Percentiles rank a stretch among this genome's conserved stretches.
Evolutionary conservation across 2,888 invertebrate species (phyloP).

Genomic region (Dicyrtomina minuta): DNA sequence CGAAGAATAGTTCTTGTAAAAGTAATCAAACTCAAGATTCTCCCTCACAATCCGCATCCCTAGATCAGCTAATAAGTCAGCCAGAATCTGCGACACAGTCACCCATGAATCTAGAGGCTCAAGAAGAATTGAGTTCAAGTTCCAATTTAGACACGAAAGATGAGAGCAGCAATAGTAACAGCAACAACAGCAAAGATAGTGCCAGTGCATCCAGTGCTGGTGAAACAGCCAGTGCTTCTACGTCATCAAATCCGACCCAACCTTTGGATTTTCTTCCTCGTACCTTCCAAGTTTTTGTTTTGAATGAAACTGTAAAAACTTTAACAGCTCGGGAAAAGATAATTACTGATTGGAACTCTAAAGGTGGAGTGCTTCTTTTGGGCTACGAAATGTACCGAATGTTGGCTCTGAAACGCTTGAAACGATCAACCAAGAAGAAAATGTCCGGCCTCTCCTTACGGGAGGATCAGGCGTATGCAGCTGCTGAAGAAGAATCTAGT

Average conservation of each 20-base stretch:
- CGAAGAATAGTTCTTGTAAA: too few species aligned
- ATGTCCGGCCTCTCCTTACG: conserved; percentile 54
- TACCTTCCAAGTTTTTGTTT: conserved; percentile 81
- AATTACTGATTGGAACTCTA: conserved; percentile 73
- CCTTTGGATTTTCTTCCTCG: conserved; percentile 71
- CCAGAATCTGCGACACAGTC: too few species aligned
- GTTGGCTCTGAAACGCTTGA: conserved; percentile 75
- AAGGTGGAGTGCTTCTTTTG: conserved; percentile 91
- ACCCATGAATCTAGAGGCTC: too few species aligned
- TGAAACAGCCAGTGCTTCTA: conserved; percentile 57
- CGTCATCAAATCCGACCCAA: conserved; percentile 57
- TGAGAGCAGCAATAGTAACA: neutral
- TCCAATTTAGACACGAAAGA: neutral
- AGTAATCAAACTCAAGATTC: too few species aligned
- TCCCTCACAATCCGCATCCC: too few species aligned
- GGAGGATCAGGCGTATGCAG: conserved; percentile 2
- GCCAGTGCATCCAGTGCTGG: neutral
- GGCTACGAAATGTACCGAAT: conserved; percentile 96
- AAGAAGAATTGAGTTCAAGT: neutral
- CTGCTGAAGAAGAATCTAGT: conserved; percentile 61
- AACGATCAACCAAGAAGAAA: conserved; percentile 65
- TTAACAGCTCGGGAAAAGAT: conserved; percentile 83
- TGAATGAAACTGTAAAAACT: conserved; percentile 93
- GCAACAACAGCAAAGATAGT: neutral
- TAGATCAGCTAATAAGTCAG: too few species aligned